Evolutionary conservation across 2,113 vertebrate species (phyloP).

Genomic region (Aix galericulata): DNA sequence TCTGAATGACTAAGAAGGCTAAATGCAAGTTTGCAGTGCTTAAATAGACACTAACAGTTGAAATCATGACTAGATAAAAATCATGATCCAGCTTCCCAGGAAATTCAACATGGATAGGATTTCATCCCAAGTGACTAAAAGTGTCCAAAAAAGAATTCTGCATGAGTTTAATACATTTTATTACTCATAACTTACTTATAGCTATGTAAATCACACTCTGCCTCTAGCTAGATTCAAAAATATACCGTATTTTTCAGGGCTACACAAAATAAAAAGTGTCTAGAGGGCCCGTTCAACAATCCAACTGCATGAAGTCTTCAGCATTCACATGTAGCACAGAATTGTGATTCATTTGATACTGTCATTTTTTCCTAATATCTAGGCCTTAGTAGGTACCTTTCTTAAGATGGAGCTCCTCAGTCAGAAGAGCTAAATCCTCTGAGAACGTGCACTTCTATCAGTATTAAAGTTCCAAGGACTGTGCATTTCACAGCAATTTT

Average conservation of each 20-base stretch:
- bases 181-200: background rate
- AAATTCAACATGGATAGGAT: background rate
- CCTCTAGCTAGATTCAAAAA: background rate
- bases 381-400: background rate
- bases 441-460: background rate
- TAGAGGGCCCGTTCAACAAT: background rate
- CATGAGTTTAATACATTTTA: background rate
- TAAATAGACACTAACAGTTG: background rate
- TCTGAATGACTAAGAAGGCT: background rate
- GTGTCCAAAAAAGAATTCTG: background rate
- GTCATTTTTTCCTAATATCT: background rate
- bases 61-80: background rate
- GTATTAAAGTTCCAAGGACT: background rate
- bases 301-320: background rate
- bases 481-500: background rate
- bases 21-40: slow-evolving; percentile 35
- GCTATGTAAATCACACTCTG: background rate
- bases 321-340: background rate
- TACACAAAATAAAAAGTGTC: background rate
- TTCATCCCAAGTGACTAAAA: background rate
- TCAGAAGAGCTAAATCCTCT: background rate
- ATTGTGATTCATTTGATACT: background rate
- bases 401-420: background rate
- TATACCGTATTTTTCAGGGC: background rate
- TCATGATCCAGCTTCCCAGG: background rate